Percentiles rank a stretch among this genome's conserved stretches.
Conservation (phyloP, 1,140 invertebrate genomes). For the Caligus rogercresseyi region DNA sequence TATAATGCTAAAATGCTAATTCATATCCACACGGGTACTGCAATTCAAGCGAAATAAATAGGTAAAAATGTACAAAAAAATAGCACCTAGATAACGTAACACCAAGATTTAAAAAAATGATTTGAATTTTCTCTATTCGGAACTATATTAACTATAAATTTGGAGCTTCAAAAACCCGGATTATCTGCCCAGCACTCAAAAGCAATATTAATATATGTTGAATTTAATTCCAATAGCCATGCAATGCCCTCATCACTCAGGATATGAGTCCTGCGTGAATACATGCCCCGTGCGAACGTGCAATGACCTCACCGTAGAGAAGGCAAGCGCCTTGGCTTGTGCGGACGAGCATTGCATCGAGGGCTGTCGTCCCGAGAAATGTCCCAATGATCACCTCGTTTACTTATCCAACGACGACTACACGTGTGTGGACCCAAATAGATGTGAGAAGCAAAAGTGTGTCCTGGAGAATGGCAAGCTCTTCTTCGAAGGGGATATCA, state of each 20-base stretch:
- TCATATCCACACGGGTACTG: no score
- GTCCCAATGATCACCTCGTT: slow-evolving; percentile 42
- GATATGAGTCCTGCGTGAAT: not conserved
- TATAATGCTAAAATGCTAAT: no score
- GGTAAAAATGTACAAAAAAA: no score
- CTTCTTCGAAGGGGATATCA: slow-evolving; percentile 55
- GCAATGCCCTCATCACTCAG: not conserved
- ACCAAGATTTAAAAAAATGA: no score
- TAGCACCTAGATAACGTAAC: no score
- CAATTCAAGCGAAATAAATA: no score
- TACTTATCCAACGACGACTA: slow-evolving; percentile 45
- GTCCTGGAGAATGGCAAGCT: slow-evolving; percentile 16
- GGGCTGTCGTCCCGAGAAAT: slow-evolving; percentile 48
- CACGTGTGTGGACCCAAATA: slow-evolving; percentile 50
- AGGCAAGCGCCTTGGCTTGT: slow-evolving; percentile 38
- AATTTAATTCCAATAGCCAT: not conserved
- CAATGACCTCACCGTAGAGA: slow-evolving; percentile 12
- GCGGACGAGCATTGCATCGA: slow-evolving; percentile 54
- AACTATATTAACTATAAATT: no score
- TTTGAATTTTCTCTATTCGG: no score
- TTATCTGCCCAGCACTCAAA: not conserved
- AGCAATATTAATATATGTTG: not conserved
- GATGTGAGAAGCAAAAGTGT: slow-evolving; percentile 35
- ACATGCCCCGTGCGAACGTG: not conserved
- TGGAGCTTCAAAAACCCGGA: no score